phyloP scores from a whole-genome alignment of 2,797 vertebrate species.

The Nyctibius grandis region DNA sequence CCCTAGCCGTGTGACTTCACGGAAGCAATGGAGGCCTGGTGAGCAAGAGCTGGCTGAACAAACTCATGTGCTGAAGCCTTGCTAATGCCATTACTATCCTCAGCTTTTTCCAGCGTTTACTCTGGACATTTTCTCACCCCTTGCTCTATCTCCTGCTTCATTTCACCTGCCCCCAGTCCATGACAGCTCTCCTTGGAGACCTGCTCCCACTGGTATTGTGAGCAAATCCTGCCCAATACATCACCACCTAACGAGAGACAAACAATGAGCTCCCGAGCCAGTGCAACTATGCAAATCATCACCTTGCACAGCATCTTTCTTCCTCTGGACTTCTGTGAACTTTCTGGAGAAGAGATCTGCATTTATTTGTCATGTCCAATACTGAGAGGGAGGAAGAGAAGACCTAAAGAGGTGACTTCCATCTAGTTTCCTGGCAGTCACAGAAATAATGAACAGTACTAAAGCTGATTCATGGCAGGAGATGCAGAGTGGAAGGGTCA shows the following conservation, averaged over 20 bases:
- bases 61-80: neutral
- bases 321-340: neutral
- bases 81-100: neutral
- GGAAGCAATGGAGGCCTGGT: rapidly evolving
- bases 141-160: neutral
- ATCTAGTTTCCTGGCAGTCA: neutral
- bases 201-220: neutral
- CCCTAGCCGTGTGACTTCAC: neutral
- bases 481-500: neutral
- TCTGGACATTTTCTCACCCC: neutral
- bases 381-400: neutral
- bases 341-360: neutral
- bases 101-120: neutral
- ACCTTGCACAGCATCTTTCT: neutral
- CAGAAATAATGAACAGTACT: neutral
- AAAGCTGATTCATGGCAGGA: constrained; percentile 8
- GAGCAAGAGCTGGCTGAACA: neutral
- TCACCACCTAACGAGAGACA: neutral
- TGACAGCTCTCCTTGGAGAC: neutral
- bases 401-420: neutral
- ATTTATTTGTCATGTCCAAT: neutral
- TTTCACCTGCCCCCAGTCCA: neutral
- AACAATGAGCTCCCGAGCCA: neutral
- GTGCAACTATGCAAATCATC: neutral
- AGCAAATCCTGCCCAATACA: neutral